phyloP scores from a whole-genome alignment of 2,797 vertebrate species.

The Heteromormyrus szaboi region DNA sequence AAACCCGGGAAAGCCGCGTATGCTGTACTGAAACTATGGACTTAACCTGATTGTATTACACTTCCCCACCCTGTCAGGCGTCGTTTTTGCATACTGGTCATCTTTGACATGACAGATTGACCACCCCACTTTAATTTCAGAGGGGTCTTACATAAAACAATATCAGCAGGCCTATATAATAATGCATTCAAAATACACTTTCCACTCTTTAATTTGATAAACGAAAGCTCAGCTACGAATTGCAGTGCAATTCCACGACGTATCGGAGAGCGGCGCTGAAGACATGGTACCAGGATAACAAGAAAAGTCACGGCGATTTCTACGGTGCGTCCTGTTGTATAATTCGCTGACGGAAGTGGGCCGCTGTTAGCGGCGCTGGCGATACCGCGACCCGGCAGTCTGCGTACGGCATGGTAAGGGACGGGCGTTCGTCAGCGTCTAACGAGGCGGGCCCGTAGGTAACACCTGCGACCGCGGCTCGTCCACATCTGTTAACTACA shows the following conservation, averaged over 20 bases:
- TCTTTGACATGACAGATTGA: neutral
- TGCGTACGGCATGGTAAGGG: conserved; percentile 12
- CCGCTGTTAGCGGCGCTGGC: neutral
- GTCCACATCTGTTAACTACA: neutral
- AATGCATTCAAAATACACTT: neutral
- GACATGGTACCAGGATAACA: neutral
- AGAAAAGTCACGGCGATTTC: neutral
- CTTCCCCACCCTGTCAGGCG: neutral
- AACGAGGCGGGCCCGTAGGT: neutral
- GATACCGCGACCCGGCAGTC: neutral
- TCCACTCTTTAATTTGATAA: neutral
- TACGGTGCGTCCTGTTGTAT: neutral
- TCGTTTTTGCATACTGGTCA: neutral
- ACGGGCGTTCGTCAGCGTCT: neutral
- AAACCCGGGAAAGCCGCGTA: neutral
- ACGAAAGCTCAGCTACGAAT: neutral
- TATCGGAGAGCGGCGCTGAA: neutral
- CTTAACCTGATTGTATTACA: neutral
- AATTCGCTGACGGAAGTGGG: conserved; percentile 3
- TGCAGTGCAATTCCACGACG: neutral
- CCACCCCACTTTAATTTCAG: neutral
- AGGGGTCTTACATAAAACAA: neutral
- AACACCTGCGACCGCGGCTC: neutral
- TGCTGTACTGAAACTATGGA: neutral
- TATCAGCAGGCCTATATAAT: neutral